Base-by-base conservation (phyloP, 2,888 invertebrate genomes). In the Pedicia rivosa region DNA sequence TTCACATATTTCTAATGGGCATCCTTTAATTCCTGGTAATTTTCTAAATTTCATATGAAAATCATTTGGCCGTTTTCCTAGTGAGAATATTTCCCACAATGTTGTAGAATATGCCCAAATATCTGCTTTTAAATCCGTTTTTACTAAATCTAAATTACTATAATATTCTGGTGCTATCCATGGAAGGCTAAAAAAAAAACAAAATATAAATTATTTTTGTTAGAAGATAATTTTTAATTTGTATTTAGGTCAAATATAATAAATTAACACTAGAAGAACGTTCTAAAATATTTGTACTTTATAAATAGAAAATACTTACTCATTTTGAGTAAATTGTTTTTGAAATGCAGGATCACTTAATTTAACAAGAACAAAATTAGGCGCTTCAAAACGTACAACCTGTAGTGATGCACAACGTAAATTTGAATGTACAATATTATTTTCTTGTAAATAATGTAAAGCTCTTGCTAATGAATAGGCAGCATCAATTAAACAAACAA, bases 61-160 rank as follows among this genome's bases (percentile, higher is more conserved):
- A 12, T 63, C 60, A 0, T 62, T 52, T 0, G 66, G 64, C 14
- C 62, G 61, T 34, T 64, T 66, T 2, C 90, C 91, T 47, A 72
- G 77, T 0, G 80, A 78, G 62, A 91, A 92, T 47, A 92, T 80
- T 59, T 92, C 86, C 86, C 90, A 92, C 13, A 91, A 56, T 1
- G 90, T 90, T 4, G 91, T 92, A 0, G 83, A 87, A 53, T 84
- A 79, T 5, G 92, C 87, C 86, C 88, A 94, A 15, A 90, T 74
- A 52, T 92, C 92, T 9, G 84, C 80, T 36, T 74, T 67, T 1
- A 71, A 67, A 14, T 77, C 78, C 8, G 66, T 63, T 53, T 72
- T 73, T 10, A 79, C 80, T 13, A 42, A 62, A 50, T 71, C 71
- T 50, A 76, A 67, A 54, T 79, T 77, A 0, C 66, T 55, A 54